phyloP scores from a whole-genome alignment of 2,113 vertebrate species.

The Tychaedon coryphoeus region DNA sequence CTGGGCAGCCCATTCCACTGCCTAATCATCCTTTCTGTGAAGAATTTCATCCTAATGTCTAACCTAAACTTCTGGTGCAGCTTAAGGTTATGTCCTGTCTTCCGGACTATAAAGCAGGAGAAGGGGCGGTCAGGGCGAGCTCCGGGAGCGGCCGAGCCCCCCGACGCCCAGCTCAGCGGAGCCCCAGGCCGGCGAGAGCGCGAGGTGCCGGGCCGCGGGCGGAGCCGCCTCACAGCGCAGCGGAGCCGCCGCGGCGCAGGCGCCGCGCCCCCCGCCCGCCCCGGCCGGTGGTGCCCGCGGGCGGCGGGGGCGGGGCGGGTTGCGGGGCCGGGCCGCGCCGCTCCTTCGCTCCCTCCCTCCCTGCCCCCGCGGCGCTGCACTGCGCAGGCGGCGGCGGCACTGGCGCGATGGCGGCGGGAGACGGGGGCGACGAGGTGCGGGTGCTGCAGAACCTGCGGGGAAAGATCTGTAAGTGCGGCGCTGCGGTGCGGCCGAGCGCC shows the following conservation, averaged over 20 bases:
- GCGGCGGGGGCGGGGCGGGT: not conserved
- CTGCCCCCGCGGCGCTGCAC: not conserved
- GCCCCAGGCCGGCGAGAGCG: rapidly evolving
- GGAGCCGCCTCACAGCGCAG: not conserved
- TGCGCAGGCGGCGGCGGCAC: not conserved
- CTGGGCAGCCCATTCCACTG: not conserved
- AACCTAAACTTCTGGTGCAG: not conserved
- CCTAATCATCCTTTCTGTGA: not conserved
- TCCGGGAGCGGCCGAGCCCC: too few species aligned
- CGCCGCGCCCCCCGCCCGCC: not conserved
- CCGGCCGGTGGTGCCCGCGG: not conserved
- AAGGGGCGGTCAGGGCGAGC: rapidly evolving
- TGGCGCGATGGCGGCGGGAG: not conserved
- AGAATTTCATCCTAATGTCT: not conserved
- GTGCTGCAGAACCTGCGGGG: not conserved
- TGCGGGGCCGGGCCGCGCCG: not conserved
- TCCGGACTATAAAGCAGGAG: too few species aligned
- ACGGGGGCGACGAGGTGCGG: not conserved
- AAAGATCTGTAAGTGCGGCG: not conserved
- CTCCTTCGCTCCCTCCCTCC: not conserved
- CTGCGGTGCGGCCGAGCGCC: not conserved
- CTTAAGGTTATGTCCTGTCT: not conserved
- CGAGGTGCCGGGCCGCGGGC: rapidly evolving
- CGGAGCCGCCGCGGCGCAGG: not conserved
- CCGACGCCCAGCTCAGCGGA: rapidly evolving